phyloP scores from a whole-genome alignment of 2,888 invertebrate genomes.

The Ceratothoa steindachneri region DNA sequence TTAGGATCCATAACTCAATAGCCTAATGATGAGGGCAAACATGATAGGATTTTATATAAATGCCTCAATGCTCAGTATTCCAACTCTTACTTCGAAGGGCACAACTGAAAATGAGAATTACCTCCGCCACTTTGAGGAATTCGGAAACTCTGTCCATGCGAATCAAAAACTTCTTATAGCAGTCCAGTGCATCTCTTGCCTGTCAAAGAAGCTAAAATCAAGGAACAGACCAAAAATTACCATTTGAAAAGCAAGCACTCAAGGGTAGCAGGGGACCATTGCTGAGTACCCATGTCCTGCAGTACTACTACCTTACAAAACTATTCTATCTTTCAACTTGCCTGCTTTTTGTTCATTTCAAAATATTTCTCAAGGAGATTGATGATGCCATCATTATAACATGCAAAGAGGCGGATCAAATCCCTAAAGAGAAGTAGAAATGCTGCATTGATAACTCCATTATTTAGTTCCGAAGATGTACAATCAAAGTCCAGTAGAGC shows the following conservation, averaged over 20 bases:
- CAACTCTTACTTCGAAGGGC: too few relatives aligned
- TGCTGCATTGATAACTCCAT: slow-evolving; percentile 97
- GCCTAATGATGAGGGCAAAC: too few relatives aligned
- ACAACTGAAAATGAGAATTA: slow-evolving; percentile 51
- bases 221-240: too few relatives aligned
- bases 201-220: slow-evolving; percentile 60
- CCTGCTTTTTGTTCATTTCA: slow-evolving; percentile 94
- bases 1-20: too few relatives aligned
- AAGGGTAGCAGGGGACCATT: too few relatives aligned
- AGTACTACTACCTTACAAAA: too few relatives aligned
- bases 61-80: too few relatives aligned
- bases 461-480: slow-evolving; percentile 91
- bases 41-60: too few relatives aligned
- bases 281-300: too few relatives aligned
- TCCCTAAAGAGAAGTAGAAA: slow-evolving; percentile 99
- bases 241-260: too few relatives aligned
- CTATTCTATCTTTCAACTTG: too few relatives aligned
- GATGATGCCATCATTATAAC: slow-evolving; percentile 99
- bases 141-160: slow-evolving; percentile 98
- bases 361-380: slow-evolving; percentile 98
- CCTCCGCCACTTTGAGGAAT: slow-evolving; percentile 76
- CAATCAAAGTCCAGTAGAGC: slow-evolving; percentile 95
- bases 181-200: slow-evolving; percentile 92
- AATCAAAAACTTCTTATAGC: slow-evolving; percentile 97
- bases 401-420: slow-evolving; percentile 96